phyloP scores from a whole-genome alignment of 92 coral and sea anemone species.

The Zoanthus gigantus region DNA sequence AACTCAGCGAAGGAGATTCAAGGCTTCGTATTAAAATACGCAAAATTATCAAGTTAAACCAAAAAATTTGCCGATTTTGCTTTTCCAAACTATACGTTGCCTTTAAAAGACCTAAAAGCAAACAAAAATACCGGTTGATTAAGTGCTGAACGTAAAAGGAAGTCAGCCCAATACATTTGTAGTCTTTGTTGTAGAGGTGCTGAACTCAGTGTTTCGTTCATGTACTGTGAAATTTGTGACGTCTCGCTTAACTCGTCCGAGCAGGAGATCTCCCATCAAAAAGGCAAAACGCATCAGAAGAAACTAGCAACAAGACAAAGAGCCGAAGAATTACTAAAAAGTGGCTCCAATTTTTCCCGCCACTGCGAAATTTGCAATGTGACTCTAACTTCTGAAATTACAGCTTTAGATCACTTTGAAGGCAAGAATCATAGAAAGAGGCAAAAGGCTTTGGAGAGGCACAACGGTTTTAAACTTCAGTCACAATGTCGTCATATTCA shows the following conservation, averaged over 20 bases:
- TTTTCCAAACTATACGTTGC: not conserved
- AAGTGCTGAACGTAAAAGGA: not conserved
- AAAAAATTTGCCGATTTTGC: not conserved
- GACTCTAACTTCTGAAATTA: constrained; percentile 62
- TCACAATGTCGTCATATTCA: not conserved
- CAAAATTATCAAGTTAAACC: not conserved
- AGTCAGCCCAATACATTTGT: not conserved
- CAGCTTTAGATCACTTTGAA: constrained; percentile 68
- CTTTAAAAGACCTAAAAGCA: not conserved
- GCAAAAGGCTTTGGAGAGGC: constrained; percentile 58
- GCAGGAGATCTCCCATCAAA: constrained; percentile 58
- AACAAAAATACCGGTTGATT: not conserved
- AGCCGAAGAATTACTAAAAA: constrained; percentile 55
- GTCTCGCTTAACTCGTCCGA: constrained; percentile 63
- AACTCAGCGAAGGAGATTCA: not conserved
- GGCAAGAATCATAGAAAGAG: constrained; percentile 66
- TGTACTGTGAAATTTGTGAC: constrained; percentile 67
- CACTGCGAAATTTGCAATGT: constrained; percentile 66
- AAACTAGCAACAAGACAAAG: constrained; percentile 53
- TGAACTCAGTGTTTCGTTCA: constrained; percentile 17
- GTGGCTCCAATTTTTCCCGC: constrained; percentile 57
- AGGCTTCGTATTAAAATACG: not conserved
- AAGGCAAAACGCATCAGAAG: constrained; percentile 64
- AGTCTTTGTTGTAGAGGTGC: not conserved
- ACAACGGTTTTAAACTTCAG: constrained; percentile 21